A percentile compares a stretch with the other conserved stretches of the same genome.
phyloP scores from a whole-genome alignment of 2,888 invertebrate genomes.

The Minunthozetes semirufus region DNA sequence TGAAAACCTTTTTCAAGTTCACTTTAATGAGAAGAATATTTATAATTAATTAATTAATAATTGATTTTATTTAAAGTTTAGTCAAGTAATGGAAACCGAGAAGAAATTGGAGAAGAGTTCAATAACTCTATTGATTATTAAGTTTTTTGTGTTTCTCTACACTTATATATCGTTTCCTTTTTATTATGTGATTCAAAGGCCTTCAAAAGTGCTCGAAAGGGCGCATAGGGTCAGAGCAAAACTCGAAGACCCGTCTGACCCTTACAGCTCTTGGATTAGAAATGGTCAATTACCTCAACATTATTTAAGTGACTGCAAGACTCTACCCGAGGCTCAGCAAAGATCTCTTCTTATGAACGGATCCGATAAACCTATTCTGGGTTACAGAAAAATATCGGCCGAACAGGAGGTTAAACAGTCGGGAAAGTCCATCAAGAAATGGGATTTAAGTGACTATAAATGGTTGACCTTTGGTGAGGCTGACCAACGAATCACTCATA shows the following conservation, averaged over 20 bases:
- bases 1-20: no score
- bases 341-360: conserved; percentile 65
- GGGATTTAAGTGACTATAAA: conserved; percentile 83
- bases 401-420: conserved; percentile 92
- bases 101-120: no score
- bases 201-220: conserved; percentile 59
- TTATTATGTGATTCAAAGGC: conserved; percentile 75
- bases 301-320: conserved; percentile 40
- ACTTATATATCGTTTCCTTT: conserved; percentile 85
- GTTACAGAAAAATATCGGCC: conserved; percentile 78
- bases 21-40: no score
- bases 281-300: conserved; percentile 24
- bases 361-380: conserved; percentile 68
- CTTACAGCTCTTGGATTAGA: conserved; percentile 38
- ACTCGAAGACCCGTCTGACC: conserved; percentile 35
- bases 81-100: no score
- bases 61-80: no score
- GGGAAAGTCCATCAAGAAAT: conserved; percentile 92
- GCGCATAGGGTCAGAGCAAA: conserved; percentile 25
- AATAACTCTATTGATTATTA: conserved; percentile 44
- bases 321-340: conserved; percentile 62
- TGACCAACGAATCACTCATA: conserved; percentile 63
- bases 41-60: no score
- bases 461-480: conserved; percentile 79
- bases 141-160: conserved; percentile 60